These are phyloP conservation scores for Chlorodrepanis virens DNA, from an alignment of 2,113 vertebrate species.

Conservation along the genomic window DNA sequence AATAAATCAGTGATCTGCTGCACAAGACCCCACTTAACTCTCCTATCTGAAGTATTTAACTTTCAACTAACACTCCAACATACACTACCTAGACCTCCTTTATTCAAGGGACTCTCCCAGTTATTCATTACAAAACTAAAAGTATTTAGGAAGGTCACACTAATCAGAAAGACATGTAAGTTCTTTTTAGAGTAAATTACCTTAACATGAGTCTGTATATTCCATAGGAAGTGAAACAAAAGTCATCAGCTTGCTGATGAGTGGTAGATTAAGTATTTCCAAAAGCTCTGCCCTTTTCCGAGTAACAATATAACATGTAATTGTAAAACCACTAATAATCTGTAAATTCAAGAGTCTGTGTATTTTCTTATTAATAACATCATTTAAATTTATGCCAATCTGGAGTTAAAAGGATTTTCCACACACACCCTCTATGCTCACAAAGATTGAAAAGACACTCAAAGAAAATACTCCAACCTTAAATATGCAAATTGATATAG, in stretches of 20 bases:
- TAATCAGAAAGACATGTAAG: neutral
- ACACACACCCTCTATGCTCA: neutral
- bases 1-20: neutral
- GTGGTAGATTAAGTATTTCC: neutral
- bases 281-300: neutral
- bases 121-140: neutral
- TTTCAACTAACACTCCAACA: neutral
- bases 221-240: slow-evolving; percentile 67
- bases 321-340: neutral
- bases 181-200: neutral
- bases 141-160: neutral
- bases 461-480: neutral
- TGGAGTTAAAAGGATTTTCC: neutral
- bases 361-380: neutral
- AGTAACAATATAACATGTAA: neutral
- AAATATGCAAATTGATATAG: neutral
- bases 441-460: neutral
- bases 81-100: neutral
- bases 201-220: neutral
- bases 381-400: neutral
- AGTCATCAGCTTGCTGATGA: neutral
- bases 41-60: neutral
- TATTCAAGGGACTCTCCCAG: neutral
- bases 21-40: neutral
- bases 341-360: neutral